Conservation (phyloP, 1,140 invertebrate species). For the Drosophila nikananu region DNA sequence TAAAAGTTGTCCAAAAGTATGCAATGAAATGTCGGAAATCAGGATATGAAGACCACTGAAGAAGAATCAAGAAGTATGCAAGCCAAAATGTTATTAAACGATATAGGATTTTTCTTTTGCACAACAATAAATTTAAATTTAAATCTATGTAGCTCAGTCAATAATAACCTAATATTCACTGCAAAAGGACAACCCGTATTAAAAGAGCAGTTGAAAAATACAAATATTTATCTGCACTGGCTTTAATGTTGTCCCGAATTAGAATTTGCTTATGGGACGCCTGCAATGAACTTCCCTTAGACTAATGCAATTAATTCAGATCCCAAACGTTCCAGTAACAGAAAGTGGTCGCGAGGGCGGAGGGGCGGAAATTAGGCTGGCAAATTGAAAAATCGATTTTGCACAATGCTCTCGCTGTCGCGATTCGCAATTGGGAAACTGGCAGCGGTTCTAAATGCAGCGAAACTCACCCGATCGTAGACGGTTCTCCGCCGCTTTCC, state of each 20-base stretch:
- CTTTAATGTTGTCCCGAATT: not conserved
- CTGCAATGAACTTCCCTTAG: not conserved
- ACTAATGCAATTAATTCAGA: slow-evolving; percentile 43
- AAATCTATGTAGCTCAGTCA: not conserved
- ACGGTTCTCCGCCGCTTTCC: not conserved
- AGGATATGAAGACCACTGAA: not conserved
- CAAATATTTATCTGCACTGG: not conserved
- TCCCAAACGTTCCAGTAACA: slow-evolving; percentile 26
- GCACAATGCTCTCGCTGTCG: slow-evolving; percentile 33
- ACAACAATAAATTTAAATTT: not conserved
- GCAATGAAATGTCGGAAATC: not conserved
- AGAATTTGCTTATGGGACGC: not conserved
- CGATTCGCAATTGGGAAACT: slow-evolving; percentile 26
- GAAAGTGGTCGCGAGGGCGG: not conserved
- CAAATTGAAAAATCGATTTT: slow-evolving; percentile 75
- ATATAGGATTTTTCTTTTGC: not conserved
- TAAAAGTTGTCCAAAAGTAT: not conserved
- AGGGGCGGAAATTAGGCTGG: not conserved
- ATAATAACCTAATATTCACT: not conserved
- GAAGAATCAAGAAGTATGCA: not conserved
- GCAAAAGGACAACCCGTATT: not conserved
- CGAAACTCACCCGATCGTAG: slow-evolving; percentile 27
- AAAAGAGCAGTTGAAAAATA: not conserved
- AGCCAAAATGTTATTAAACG: not conserved
- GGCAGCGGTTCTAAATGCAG: not conserved